These are phyloP conservation scores for Gymnobelideus leadbeateri DNA, from an alignment of 2,113 vertebrate species.

Conservation along the genomic window DNA sequence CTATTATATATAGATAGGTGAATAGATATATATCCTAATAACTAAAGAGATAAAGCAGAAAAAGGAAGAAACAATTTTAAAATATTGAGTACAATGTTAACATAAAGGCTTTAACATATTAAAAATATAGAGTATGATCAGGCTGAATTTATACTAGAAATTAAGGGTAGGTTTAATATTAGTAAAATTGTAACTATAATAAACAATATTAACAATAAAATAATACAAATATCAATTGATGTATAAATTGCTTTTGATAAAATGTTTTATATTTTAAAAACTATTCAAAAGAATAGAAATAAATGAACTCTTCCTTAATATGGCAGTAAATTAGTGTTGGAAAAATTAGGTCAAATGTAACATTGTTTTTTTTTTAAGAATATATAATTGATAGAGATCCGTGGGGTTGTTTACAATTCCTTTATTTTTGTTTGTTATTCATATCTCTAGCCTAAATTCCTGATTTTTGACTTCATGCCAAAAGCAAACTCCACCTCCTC, in stretches of 20 bases:
- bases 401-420: background rate
- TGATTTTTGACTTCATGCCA: background rate
- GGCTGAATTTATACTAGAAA: background rate
- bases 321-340: background rate
- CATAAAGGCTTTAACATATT: background rate
- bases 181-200: background rate
- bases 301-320: background rate
- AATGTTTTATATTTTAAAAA: background rate
- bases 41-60: background rate
- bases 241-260: background rate
- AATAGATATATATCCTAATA: background rate
- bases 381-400: background rate
- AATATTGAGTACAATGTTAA: background rate
- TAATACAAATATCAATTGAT: background rate
- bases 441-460: background rate
- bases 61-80: background rate
- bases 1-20: background rate
- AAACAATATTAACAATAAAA: background rate
- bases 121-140: background rate
- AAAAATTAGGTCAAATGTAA: background rate
- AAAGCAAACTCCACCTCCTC: background rate
- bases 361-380: background rate
- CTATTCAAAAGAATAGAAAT: background rate
- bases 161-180: background rate
- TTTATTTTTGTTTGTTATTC: background rate